Evolutionary conservation across 2,888 invertebrate species (phyloP).

Genomic region (Sarcophaga rosellei): DNA sequence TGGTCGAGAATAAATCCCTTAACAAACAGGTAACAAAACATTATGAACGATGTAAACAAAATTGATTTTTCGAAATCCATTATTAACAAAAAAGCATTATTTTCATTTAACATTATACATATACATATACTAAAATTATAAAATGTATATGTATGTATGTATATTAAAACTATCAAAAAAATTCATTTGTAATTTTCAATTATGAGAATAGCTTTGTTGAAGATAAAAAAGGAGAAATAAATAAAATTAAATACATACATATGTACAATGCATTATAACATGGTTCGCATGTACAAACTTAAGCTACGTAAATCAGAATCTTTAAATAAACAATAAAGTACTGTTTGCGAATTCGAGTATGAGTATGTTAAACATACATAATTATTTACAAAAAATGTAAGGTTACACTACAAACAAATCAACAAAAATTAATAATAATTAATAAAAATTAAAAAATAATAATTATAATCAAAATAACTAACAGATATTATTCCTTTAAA

Average conservation of each 20-base stretch:
- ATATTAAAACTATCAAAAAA: background rate
- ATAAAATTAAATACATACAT: background rate
- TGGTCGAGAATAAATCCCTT: background rate
- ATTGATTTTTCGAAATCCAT: background rate
- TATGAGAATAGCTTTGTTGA: background rate
- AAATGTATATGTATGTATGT: slow-evolving; percentile 10
- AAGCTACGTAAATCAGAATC: no score
- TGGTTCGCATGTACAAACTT: no score
- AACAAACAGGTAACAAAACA: background rate
- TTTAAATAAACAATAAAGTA: no score
- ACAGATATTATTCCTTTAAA: no score
- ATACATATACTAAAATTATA: no score
- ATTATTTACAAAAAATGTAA: slow-evolving; percentile 23
- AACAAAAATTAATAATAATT: no score
- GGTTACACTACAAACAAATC: no score
- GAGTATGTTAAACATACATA: background rate
- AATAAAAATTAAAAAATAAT: no score
- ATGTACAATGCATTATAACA: no score
- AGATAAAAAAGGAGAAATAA: background rate
- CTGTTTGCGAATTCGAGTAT: background rate
- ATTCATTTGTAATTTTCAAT: background rate
- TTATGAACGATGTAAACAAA: background rate
- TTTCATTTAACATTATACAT: no score
- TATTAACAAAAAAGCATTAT: background rate
- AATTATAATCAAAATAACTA: no score